Evolutionary conservation across 1,140 invertebrate genomes (phyloP).

Genomic region (Ericerus pela): DNA sequence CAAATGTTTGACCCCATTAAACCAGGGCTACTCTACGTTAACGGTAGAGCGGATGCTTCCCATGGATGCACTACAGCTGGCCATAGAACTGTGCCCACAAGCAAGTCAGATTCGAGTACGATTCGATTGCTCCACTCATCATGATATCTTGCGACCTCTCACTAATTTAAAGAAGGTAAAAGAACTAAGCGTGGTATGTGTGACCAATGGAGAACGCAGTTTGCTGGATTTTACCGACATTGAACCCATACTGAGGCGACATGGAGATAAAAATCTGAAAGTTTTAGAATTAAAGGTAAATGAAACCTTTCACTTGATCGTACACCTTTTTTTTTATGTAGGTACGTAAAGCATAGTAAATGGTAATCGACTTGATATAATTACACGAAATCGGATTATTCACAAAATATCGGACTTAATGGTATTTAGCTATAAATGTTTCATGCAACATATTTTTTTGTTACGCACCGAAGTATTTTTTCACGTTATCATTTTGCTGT

Average conservation of each 20-base stretch:
- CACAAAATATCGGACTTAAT: too few relatives aligned
- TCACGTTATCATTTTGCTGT: too few relatives aligned
- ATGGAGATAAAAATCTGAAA: conserved; percentile 19
- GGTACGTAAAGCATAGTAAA: neutral
- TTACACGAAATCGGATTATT: too few relatives aligned
- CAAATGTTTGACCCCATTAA: too few relatives aligned
- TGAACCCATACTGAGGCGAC: conserved; percentile 21
- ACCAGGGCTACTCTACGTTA: conserved; percentile 23
- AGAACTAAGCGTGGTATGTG: conserved; percentile 26
- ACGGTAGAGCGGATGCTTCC: conserved; percentile 22
- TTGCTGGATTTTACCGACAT: conserved; percentile 26
- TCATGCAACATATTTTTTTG: too few relatives aligned
- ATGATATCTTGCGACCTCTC: conserved; percentile 24
- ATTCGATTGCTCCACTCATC: conserved; percentile 24
- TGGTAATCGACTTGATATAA: too few relatives aligned
- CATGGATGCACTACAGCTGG: conserved; percentile 23
- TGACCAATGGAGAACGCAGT: conserved; percentile 25
- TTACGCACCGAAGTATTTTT: too few relatives aligned
- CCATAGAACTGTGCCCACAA: conserved; percentile 23
- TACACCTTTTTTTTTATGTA: neutral
- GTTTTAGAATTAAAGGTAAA: conserved; percentile 26
- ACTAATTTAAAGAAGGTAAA: conserved; percentile 17
- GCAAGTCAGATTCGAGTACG: conserved; percentile 20
- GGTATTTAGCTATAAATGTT: too few relatives aligned
- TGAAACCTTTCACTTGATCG: neutral